Evolutionary conservation across 2,113 vertebrate species (phyloP).

Genomic region (Dasypus novemcinctus): DNA sequence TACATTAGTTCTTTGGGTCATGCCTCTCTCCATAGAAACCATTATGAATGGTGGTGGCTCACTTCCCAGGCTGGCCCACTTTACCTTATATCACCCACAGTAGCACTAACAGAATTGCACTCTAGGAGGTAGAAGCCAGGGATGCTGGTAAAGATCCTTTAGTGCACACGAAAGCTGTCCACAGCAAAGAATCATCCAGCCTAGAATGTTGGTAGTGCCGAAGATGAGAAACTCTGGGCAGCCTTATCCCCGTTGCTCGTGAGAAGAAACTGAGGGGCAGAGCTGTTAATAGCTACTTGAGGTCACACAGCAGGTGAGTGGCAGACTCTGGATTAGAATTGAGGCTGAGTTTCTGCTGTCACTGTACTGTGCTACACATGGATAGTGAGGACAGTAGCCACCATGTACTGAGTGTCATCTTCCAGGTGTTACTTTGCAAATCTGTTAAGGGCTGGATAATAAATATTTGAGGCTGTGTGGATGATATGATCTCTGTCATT

Average conservation of each 20-base stretch:
- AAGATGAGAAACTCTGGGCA: too few relatives aligned
- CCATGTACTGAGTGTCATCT: neutral
- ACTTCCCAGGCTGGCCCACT: neutral
- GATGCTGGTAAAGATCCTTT: too few relatives aligned
- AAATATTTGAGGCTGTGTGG: neutral
- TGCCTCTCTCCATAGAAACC: neutral
- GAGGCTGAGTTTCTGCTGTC: neutral
- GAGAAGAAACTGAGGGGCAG: neutral
- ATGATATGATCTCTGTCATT: neutral
- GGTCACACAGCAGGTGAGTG: neutral
- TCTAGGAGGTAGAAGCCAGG: too few relatives aligned
- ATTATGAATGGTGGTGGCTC: fast-evolving
- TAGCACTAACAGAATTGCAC: too few relatives aligned
- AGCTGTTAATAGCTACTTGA: neutral
- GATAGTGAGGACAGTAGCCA: neutral
- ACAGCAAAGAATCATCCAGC: neutral
- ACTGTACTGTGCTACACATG: neutral
- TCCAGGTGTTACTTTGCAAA: neutral
- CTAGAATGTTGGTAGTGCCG: neutral
- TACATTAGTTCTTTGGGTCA: neutral
- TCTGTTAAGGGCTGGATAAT: neutral
- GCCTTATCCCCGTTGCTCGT: neutral
- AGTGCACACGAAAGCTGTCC: neutral
- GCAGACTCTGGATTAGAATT: too few relatives aligned
- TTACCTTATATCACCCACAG: neutral